Percentiles rank a stretch among this genome's conserved stretches.
Evolutionary conservation across 2,888 invertebrate species (phyloP).

Genomic region (Nomada lathburiana): DNA sequence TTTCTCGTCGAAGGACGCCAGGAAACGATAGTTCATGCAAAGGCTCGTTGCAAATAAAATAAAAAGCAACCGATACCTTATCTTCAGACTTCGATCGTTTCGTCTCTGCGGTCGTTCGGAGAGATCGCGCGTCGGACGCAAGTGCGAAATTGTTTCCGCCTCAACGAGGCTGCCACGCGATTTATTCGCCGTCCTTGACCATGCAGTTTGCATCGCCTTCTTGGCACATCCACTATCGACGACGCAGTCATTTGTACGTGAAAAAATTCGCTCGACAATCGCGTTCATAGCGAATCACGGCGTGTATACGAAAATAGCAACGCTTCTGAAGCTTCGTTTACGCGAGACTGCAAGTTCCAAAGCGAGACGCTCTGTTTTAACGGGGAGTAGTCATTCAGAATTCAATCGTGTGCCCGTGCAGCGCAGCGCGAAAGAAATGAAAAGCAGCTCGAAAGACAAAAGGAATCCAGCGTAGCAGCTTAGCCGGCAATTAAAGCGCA

Average conservation of each 20-base stretch:
- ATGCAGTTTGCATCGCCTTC: conserved; percentile 34
- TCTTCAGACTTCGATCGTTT: conserved; percentile 23
- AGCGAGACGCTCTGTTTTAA: not conserved
- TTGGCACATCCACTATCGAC: not conserved
- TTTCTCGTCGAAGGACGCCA: conserved; percentile 70
- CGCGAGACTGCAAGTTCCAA: not conserved
- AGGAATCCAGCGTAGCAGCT: not conserved
- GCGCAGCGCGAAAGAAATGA: not conserved
- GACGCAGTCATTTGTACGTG: not conserved
- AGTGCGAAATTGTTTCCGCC: conserved; percentile 46
- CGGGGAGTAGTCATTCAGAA: not conserved
- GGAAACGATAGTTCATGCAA: conserved; percentile 66
- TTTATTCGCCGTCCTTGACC: conserved; percentile 61
- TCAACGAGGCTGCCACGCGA: conserved; percentile 50
- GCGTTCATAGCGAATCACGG: no score
- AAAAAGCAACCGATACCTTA: conserved; percentile 31
- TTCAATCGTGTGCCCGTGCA: not conserved
- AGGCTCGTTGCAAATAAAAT: conserved; percentile 33
- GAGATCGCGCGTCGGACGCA: conserved; percentile 10
- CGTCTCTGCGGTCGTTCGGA: not conserved
- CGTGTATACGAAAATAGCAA: not conserved
- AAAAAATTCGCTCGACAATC: not conserved
- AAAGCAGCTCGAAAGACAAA: conserved; percentile 1
- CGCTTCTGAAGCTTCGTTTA: not conserved
- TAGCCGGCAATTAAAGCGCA: conserved; percentile 36